Conservation (phyloP, 2,113 vertebrate genomes). For the Clupea harengus region DNA sequence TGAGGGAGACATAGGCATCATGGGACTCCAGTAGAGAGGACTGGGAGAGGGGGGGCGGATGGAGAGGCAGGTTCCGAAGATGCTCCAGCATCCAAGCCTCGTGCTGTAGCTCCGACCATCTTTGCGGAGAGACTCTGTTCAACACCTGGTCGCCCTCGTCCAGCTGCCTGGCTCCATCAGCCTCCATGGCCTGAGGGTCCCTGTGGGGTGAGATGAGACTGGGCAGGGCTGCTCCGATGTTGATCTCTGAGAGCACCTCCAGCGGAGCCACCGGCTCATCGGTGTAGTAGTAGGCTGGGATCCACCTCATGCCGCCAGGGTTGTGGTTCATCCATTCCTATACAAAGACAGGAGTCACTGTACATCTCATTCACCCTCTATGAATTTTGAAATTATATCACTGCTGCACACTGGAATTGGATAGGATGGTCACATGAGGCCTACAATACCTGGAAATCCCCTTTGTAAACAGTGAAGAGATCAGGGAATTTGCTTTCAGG, state of each 20-base stretch:
- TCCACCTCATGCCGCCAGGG: slow-evolving; percentile 68
- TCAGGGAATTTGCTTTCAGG: slow-evolving; percentile 81
- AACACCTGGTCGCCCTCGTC: slow-evolving; percentile 29
- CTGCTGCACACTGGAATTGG: background rate
- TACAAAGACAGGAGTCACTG: slow-evolving; percentile 11
- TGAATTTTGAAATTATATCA: background rate
- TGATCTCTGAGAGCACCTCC: slow-evolving; percentile 80
- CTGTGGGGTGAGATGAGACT: slow-evolving; percentile 53
- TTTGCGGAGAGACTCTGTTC: slow-evolving; percentile 26
- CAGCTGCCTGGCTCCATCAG: slow-evolving; percentile 4
- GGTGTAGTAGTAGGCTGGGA: slow-evolving; percentile 56
- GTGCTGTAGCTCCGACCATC: slow-evolving; percentile 42
- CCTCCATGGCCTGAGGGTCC: slow-evolving; percentile 30
- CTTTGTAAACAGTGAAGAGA: slow-evolving; percentile 81
- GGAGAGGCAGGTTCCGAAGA: slow-evolving; percentile 52
- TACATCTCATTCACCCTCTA: background rate
- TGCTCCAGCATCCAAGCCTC: slow-evolving; percentile 61
- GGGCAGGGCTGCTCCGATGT: slow-evolving; percentile 43
- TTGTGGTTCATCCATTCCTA: slow-evolving; percentile 82
- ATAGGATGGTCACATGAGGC: background rate
- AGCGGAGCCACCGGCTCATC: slow-evolving; percentile 70
- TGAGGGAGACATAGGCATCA: slow-evolving; percentile 78
- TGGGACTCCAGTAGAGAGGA: slow-evolving; percentile 63
- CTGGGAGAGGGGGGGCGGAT: slow-evolving; percentile 46
- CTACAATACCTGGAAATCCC: slow-evolving; percentile 81